phyloP scores from a whole-genome alignment of 1,140 invertebrate genomes.

The Lepidostoma basale region DNA sequence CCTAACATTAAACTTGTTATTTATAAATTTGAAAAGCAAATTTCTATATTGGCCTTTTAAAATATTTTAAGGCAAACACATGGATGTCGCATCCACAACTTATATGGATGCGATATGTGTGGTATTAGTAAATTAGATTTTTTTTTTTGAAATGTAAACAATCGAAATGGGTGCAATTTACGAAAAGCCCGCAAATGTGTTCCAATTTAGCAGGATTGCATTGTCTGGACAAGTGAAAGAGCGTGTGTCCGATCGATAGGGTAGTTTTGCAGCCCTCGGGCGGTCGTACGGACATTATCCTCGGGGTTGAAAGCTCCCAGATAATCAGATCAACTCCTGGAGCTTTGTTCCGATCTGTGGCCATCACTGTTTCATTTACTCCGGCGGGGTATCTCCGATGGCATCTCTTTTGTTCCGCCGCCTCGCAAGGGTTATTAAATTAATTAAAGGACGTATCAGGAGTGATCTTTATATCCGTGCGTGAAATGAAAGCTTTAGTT shows the following conservation, averaged over 20 bases:
- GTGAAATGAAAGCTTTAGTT: constrained; percentile 6
- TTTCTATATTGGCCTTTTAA: too few relatives aligned
- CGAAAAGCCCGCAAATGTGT: constrained; percentile 27
- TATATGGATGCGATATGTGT: too few relatives aligned
- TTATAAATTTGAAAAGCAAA: too few relatives aligned
- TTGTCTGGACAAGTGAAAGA: constrained; percentile 17
- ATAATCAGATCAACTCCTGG: constrained; percentile 36
- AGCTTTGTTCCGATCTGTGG: constrained; percentile 11
- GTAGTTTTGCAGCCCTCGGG: constrained; percentile 2
- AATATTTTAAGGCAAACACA: too few relatives aligned
- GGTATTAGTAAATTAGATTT: too few relatives aligned
- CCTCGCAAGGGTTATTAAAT: constrained; percentile 23
- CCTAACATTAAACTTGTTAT: too few relatives aligned
- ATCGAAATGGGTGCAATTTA: neutral
- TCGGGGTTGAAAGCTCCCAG: constrained; percentile 23
- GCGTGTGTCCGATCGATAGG: constrained; percentile 19
- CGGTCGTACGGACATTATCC: constrained; percentile 30
- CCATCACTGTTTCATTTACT: constrained; percentile 37
- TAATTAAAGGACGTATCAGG: constrained; percentile 30
- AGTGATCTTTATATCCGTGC: constrained; percentile 25
- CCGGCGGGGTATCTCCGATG: neutral
- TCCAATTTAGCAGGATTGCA: constrained; percentile 37
- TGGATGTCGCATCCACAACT: too few relatives aligned
- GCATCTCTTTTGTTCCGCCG: constrained; percentile 28
- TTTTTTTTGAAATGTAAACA: too few relatives aligned